Conservation (phyloP, 2,113 vertebrate genomes). For the Thinocorus orbignyianus region DNA sequence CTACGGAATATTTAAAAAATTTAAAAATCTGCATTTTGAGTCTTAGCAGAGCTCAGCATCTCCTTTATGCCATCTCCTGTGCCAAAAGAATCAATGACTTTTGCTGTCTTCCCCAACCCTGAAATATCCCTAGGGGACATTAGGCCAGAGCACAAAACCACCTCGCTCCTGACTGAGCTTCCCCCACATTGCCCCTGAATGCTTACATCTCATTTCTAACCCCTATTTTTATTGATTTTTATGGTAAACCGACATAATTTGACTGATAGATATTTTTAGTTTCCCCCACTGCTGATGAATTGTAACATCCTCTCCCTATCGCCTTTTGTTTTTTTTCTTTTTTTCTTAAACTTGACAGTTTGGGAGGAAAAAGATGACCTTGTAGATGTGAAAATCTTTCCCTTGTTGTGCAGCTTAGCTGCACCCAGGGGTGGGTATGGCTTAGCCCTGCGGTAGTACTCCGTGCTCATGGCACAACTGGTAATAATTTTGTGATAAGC, state of each 20-base stretch:
- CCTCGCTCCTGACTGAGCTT: background rate
- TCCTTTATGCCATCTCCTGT: background rate
- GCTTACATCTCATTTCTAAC: background rate
- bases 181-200: background rate
- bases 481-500: slow-evolving; percentile 14
- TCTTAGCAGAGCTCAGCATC: background rate
- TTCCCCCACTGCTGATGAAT: background rate
- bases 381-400: background rate
- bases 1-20: background rate
- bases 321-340: background rate
- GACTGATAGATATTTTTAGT: background rate
- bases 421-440: background rate
- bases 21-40: background rate
- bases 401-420: background rate
- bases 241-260: background rate
- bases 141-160: background rate
- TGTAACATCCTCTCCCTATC: background rate
- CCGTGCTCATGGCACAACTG: background rate
- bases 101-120: background rate
- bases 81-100: background rate
- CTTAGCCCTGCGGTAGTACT: background rate
- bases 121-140: background rate
- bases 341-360: background rate
- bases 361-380: background rate
- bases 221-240: slow-evolving; percentile 3